phyloP scores from a whole-genome alignment of 2,888 invertebrate species.

The Anagyrus pseudococci region DNA sequence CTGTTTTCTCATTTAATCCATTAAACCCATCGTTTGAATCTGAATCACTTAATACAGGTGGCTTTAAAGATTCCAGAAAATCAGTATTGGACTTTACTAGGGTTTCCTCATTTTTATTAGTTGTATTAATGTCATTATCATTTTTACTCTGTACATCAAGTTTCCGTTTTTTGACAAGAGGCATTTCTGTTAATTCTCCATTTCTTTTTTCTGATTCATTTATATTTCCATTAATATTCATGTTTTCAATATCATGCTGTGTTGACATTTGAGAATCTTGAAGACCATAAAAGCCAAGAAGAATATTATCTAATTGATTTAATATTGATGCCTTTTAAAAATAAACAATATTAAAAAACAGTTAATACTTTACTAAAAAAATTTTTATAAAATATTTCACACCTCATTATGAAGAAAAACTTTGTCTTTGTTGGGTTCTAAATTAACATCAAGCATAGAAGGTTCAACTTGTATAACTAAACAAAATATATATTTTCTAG shows the following conservation, averaged over 20 bases:
- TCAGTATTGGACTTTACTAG: constrained; percentile 18
- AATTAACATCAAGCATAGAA: constrained; percentile 65
- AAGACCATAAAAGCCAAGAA: constrained; percentile 52
- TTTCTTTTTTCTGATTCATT: constrained; percentile 8
- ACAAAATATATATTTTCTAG: constrained; percentile 63
- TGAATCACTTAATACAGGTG: constrained; percentile 48
- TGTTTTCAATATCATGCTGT: constrained; percentile 30
- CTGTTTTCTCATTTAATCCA: too few species aligned
- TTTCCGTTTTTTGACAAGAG: constrained; percentile 47
- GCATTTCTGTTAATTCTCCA: constrained; percentile 36
- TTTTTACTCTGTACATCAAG: constrained; percentile 16
- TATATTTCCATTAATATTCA: constrained; percentile 30
- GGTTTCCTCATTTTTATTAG: constrained; percentile 17
- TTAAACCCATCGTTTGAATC: constrained; percentile 45
- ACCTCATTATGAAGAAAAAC: constrained; percentile 65
- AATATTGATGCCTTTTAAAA: constrained; percentile 46
- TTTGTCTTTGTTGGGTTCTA: constrained; percentile 69
- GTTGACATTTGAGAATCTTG: constrained; percentile 33
- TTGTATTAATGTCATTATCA: background rate
- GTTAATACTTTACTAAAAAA: background rate
- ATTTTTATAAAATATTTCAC: constrained; percentile 29
- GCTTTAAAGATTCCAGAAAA: constrained; percentile 35
- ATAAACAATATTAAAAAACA: constrained; percentile 13
- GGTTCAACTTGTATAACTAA: constrained; percentile 61
- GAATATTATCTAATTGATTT: constrained; percentile 44